phyloP scores from a whole-genome alignment of 2,888 invertebrate genomes.

The Ophioninae sp. region DNA sequence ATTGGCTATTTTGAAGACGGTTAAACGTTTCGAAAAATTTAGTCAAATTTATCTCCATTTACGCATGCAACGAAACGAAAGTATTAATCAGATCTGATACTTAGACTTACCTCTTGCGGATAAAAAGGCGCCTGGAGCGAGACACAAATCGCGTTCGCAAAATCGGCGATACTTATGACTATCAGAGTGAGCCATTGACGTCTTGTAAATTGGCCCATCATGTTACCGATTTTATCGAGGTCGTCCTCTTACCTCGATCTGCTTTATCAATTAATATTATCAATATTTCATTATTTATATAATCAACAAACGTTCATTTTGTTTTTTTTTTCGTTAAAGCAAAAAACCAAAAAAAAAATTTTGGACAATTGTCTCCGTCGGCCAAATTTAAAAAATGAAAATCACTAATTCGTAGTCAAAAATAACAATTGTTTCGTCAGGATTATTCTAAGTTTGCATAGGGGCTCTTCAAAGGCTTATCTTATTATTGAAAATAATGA shows the following conservation, averaged over 20 bases:
- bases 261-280: not conserved
- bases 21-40: too few species aligned
- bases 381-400: too few species aligned
- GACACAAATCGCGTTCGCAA: conserved; percentile 92
- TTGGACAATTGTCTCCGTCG: too few species aligned
- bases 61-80: too few species aligned
- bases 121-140: conserved; percentile 94
- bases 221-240: conserved; percentile 70
- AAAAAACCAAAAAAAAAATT: too few species aligned
- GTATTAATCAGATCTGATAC: not conserved
- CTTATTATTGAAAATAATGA: too few species aligned
- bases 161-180: conserved; percentile 91
- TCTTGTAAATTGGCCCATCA: conserved; percentile 86
- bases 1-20: too few species aligned
- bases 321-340: not conserved
- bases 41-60: not conserved
- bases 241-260: conserved; percentile 15
- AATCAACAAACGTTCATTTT: not conserved
- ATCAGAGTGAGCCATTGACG: conserved; percentile 90
- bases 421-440: too few species aligned
- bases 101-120: conserved; percentile 88
- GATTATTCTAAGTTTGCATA: too few species aligned
- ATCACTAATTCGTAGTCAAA: too few species aligned
- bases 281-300: conserved; percentile 5
- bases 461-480: too few species aligned